Evolutionary conservation across 1,140 invertebrate species (phyloP).

Genomic region (Pseudoatta argentina): DNA sequence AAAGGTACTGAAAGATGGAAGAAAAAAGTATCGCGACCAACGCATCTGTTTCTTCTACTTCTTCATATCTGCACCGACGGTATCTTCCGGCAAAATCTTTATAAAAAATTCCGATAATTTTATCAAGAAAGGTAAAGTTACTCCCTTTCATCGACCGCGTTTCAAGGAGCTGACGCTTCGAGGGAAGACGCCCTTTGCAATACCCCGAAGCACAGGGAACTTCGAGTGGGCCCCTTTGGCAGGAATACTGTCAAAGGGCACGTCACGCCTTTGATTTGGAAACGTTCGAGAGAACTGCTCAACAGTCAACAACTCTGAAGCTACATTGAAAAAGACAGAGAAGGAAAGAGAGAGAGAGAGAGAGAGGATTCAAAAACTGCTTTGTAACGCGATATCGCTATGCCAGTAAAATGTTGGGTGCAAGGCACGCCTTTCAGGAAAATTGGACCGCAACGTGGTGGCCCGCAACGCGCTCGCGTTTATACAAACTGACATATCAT

Average conservation of each 20-base stretch:
- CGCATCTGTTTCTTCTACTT: not conserved
- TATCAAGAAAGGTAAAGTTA: conserved; percentile 29
- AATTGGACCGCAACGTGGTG: conserved; percentile 36
- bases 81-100: conserved; percentile 16
- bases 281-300: conserved; percentile 34
- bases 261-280: conserved; percentile 47
- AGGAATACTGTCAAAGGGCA: conserved; percentile 47
- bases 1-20: conserved; percentile 9
- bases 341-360: not conserved
- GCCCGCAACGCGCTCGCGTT: conserved; percentile 24
- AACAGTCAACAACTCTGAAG: conserved; percentile 21
- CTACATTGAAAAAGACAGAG: not conserved
- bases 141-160: conserved; percentile 35
- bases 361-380: conserved; percentile 42
- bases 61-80: not conserved
- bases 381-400: conserved; percentile 62
- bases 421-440: conserved; percentile 32
- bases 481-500: conserved; percentile 37
- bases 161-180: conserved; percentile 28
- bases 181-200: conserved; percentile 46
- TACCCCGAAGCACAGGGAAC: conserved; percentile 4
- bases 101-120: conserved; percentile 41
- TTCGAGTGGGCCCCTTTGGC: conserved; percentile 39
- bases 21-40: not conserved
- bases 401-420: conserved; percentile 10